Base-by-base conservation (phyloP, 2,888 invertebrate species). In the Morpho helenor region DNA sequence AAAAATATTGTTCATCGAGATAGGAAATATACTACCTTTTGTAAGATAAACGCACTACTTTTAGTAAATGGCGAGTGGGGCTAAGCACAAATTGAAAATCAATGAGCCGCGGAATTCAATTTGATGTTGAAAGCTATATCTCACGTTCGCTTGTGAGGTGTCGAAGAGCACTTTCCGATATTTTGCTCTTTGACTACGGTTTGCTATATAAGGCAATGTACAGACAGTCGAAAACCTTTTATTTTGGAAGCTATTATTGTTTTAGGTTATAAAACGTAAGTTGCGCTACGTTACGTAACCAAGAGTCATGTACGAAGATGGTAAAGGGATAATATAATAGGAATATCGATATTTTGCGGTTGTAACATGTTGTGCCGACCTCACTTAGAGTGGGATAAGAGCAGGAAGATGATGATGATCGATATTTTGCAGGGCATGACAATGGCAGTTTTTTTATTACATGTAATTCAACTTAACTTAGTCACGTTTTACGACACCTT, bases 51-150 rank as follows among this genome's bases (percentile, higher is more conserved):
- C n/a, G 45, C 46, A 43, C 40, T 53, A 45, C 53, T 45, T 44
- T 46, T 53, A 46, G 43, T 42, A 22, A 43, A 23, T 22, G 22
- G 84, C 74, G 82, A 76, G 81, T 84, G 80, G 80, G 80, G 22
- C 22, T 79, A 80, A 82, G 81, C 77, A 86, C 87, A 89, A 88
- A 92, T 92, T 91, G 91, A 92, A 90, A 90, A 87, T 91, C 92
- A 92, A 92, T 92, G 92, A 91, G 92, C 91, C 92, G 90, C 91
- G 91, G 92, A 92, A 92, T 92, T 92, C 92, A 92, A 92, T 92
- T 92, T 92, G 90, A 92, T 91, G 92, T 92, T 91, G 91, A 92
- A 91, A 91, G 87, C 87, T 85, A 87, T 88, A 84, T 84, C 86
- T 88, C 86, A 85, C 83, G 80, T 76, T 75, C 76, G 73, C 73